phyloP scores from a whole-genome alignment of 92 coral and sea anemone genomes.

The Pocillopora grandis region DNA sequence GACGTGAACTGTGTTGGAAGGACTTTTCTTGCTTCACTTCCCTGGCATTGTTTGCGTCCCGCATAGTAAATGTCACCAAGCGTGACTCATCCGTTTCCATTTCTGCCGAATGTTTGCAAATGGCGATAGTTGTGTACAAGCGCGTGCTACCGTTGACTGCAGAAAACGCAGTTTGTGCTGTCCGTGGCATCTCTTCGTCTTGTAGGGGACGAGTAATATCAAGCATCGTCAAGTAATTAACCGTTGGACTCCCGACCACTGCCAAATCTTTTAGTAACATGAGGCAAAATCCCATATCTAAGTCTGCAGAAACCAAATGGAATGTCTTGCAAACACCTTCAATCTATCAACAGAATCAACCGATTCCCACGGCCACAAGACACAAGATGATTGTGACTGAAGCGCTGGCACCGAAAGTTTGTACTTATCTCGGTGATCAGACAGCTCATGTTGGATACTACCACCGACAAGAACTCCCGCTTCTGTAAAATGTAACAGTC shows the following conservation, averaged over 20 bases:
- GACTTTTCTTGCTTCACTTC: neutral
- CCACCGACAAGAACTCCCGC: neutral
- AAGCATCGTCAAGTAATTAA: neutral
- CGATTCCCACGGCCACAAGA: neutral
- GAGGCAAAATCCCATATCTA: neutral
- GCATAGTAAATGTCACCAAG: neutral
- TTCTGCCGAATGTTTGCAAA: neutral
- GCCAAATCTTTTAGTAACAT: neutral
- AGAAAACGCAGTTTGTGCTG: neutral
- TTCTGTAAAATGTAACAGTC: neutral
- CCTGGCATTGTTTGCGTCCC: neutral
- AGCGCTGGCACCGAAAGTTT: neutral
- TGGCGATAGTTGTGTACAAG: neutral
- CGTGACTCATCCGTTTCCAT: neutral
- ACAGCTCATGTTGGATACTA: neutral
- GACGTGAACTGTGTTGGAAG: neutral
- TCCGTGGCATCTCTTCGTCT: neutral
- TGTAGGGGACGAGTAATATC: neutral
- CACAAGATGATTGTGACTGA: too few relatives aligned
- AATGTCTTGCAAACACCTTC: neutral
- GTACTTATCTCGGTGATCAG: conserved; percentile 8
- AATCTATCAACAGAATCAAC: neutral
- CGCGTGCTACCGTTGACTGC: neutral
- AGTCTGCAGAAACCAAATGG: conserved; percentile 2
- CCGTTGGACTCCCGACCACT: conserved; percentile 9